phyloP scores from a whole-genome alignment of 2,113 vertebrate species.

The Odocoileus virginianus region DNA sequence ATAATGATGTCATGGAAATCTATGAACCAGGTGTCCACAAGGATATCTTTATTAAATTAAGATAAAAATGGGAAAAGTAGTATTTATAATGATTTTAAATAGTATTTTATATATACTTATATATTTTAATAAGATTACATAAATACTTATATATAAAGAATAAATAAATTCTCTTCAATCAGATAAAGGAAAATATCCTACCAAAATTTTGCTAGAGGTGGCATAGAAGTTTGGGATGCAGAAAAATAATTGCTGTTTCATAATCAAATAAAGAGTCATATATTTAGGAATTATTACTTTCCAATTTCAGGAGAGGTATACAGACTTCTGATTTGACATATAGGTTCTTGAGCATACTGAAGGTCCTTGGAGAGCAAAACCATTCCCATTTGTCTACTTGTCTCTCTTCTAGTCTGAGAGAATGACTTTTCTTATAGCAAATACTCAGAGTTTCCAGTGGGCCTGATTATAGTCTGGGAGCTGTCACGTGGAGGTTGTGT shows the following conservation, averaged over 20 bases:
- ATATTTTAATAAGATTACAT: background rate
- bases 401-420: background rate
- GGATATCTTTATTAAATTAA: background rate
- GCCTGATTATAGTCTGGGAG: background rate
- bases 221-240: background rate
- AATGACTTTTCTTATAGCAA: background rate
- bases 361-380: background rate
- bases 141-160: background rate
- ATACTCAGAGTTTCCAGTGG: background rate
- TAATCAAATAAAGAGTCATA: background rate
- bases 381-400: background rate
- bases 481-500: background rate
- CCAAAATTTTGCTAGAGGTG: background rate
- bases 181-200: background rate
- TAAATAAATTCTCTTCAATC: background rate
- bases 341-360: background rate
- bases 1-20: background rate
- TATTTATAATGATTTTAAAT: constrained; percentile 4
- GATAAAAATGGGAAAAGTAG: background rate
- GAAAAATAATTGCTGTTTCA: background rate
- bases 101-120: background rate
- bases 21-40: background rate
- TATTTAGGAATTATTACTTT: background rate
- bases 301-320: background rate
- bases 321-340: background rate